These are phyloP conservation scores for Zoanthus sociatus DNA, from an alignment of 92 coral and sea anemone genomes.

Conservation along the genomic window DNA sequence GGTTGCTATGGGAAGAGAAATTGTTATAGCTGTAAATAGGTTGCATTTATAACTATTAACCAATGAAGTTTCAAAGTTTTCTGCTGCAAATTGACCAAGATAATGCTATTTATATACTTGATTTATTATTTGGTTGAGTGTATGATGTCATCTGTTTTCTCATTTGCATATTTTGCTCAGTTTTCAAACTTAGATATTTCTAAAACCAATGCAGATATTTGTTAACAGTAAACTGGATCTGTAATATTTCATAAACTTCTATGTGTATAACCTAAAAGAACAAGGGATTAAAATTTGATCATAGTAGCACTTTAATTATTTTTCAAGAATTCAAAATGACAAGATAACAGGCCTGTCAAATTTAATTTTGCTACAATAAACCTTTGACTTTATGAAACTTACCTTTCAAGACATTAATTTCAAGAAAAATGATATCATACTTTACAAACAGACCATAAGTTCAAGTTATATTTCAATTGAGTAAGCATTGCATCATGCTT, in stretches of 20 bases:
- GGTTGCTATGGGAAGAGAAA: conserved; percentile 14
- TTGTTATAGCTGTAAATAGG: conserved; percentile 5
- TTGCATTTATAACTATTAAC: conserved; percentile 43
- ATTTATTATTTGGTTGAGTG: neutral
- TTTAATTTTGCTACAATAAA: neutral
- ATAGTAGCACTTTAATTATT: conserved; percentile 19
- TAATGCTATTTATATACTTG: conserved; percentile 24
- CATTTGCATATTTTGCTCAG: conserved; percentile 42
- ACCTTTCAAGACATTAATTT: neutral
- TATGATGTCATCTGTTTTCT: conserved; percentile 24
- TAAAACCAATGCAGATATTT: conserved; percentile 43
- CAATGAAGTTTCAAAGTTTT: conserved; percentile 28
- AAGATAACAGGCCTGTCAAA: neutral
- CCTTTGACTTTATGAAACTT: neutral
- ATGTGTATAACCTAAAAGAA: conserved; percentile 23
- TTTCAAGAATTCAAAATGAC: neutral
- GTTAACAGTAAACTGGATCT: conserved; percentile 17
- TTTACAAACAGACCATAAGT: neutral
- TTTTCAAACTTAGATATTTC: conserved; percentile 47
- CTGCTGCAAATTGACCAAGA: neutral
- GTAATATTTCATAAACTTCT: conserved; percentile 21
- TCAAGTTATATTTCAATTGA: neutral
- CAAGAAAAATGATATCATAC: neutral
- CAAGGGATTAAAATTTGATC: conserved; percentile 33
- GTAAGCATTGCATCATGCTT: neutral